Percentiles rank a stretch among this genome's conserved stretches.
Conservation (phyloP, 2,888 invertebrate species). For the Sarcophaga subvicina region DNA sequence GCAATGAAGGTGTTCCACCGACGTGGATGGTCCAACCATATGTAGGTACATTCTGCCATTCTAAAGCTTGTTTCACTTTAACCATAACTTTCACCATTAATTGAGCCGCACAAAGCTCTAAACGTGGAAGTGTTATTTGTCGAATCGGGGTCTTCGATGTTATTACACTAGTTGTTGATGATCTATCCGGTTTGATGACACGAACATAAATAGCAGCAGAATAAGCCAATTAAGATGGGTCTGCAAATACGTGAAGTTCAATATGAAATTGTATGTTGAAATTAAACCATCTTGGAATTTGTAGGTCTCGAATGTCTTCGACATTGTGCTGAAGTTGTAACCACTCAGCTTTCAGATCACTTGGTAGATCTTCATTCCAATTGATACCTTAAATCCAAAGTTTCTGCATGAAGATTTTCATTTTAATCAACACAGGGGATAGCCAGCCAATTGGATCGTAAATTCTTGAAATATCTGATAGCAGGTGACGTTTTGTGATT, state of each 20-base stretch:
- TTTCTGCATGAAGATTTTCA: conserved; percentile 61
- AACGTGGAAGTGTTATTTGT: conserved; percentile 49
- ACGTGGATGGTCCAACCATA: conserved; percentile 47
- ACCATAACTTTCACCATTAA: conserved; percentile 45
- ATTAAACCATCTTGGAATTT: conserved; percentile 48
- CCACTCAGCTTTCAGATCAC: conserved; percentile 22
- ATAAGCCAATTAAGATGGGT: conserved; percentile 55
- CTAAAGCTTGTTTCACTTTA: conserved; percentile 16
- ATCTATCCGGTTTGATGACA: not conserved
- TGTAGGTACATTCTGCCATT: not conserved
- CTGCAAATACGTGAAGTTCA: conserved; percentile 57
- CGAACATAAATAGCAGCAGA: conserved; percentile 50
- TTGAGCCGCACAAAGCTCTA: conserved; percentile 62
- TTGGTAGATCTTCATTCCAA: conserved; percentile 52
- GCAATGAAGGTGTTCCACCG: conserved; percentile 60
- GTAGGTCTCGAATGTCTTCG: conserved; percentile 4
- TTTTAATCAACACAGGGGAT: conserved; percentile 29
- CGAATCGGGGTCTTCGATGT: conserved; percentile 26
- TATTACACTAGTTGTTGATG: conserved; percentile 47
- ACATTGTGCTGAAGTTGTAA: conserved; percentile 15
- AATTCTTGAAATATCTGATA: conserved; percentile 50
- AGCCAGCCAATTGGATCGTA: conserved; percentile 55
- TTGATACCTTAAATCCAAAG: conserved; percentile 50
- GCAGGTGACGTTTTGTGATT: conserved; percentile 39
- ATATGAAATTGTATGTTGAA: not conserved